A percentile compares a stretch with the other conserved stretches of the same genome.
Evolutionary conservation across 2,888 invertebrate genomes (phyloP).

Genomic region (Drosophila hamatofila): DNA sequence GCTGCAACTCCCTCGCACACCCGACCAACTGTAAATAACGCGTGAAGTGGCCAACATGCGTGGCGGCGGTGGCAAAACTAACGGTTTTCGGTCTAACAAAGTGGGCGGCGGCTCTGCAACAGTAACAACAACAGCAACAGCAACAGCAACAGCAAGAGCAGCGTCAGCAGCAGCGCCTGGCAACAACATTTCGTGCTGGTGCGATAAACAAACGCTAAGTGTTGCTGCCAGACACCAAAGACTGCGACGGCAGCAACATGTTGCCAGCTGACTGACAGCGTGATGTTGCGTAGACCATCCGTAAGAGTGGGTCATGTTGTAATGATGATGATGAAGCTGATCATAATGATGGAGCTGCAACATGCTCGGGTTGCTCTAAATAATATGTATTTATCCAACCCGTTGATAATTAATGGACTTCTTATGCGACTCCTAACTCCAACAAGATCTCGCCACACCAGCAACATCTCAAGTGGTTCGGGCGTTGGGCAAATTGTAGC

Average conservation of each 20-base stretch:
- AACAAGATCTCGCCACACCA: conserved; percentile 9
- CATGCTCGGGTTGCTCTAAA: conserved; percentile 39
- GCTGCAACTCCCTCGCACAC: conserved; percentile 68
- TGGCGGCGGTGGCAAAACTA: conserved; percentile 76
- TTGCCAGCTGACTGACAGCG: conserved; percentile 56
- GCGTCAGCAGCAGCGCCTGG: conserved; percentile 74
- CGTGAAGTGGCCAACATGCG: conserved; percentile 80
- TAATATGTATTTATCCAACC: conserved; percentile 33
- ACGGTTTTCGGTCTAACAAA: conserved; percentile 65
- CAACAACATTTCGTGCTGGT: conserved; percentile 75
- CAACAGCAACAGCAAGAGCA: conserved; percentile 31
- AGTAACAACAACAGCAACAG: conserved; percentile 19
- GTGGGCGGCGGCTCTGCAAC: conserved; percentile 65
- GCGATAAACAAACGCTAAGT: conserved; percentile 81
- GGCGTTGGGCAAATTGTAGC: conserved; percentile 53
- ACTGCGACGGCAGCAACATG: conserved; percentile 64
- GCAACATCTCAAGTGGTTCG: neutral
- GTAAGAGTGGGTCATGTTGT: conserved; percentile 44
- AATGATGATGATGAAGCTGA: conserved; percentile 35
- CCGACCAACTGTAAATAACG: conserved; percentile 77
- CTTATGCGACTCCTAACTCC: conserved; percentile 16
- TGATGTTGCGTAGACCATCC: conserved; percentile 52
- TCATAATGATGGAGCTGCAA: conserved; percentile 21
- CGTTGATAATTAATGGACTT: conserved; percentile 49
- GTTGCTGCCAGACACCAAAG: conserved; percentile 75